Percentiles rank a stretch among this genome's conserved stretches.
These are phyloP conservation scores for Dolichomitus sp. DNA, from an alignment of 2,888 invertebrate genomes.

Conservation along the genomic window DNA sequence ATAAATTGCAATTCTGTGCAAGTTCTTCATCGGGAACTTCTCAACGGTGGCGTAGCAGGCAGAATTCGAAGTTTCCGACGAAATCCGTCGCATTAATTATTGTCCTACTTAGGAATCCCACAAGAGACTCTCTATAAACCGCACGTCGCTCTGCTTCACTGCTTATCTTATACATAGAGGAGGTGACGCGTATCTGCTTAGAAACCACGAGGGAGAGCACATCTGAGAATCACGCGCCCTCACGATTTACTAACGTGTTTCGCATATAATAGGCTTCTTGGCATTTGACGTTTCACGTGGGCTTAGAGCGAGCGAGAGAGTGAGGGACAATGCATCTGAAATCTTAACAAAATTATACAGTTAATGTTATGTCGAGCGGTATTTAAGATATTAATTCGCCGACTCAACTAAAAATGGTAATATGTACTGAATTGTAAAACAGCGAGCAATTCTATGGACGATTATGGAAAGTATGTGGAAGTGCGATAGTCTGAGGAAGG, in stretches of 20 bases:
- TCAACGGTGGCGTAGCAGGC: background rate
- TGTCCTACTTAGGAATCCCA: conserved; percentile 35
- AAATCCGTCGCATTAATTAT: conserved; percentile 60
- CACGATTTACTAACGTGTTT: conserved; percentile 43
- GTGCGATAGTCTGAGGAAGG: too few relatives aligned
- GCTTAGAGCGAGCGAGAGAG: background rate
- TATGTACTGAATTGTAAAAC: too few relatives aligned
- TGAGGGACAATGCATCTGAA: background rate
- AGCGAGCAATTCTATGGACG: too few relatives aligned
- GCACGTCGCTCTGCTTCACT: conserved; percentile 19
- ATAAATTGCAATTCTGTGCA: too few relatives aligned
- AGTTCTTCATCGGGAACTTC: background rate
- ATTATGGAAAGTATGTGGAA: too few relatives aligned
- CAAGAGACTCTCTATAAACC: background rate
- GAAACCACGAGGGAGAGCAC: conserved; percentile 37
- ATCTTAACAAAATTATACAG: too few relatives aligned
- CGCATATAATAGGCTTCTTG: conserved; percentile 45
- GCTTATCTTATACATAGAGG: conserved; percentile 34
- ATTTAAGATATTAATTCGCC: too few relatives aligned
- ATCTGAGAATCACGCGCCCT: conserved; percentile 29
- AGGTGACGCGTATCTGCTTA: conserved; percentile 14
- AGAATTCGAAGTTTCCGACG: conserved; percentile 33
- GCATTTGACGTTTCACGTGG: conserved; percentile 25
- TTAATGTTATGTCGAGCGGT: too few relatives aligned
- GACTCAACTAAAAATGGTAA: too few relatives aligned